Conservation (phyloP, 2,888 invertebrate species). For the Sinohyriopsis cumingii region DNA sequence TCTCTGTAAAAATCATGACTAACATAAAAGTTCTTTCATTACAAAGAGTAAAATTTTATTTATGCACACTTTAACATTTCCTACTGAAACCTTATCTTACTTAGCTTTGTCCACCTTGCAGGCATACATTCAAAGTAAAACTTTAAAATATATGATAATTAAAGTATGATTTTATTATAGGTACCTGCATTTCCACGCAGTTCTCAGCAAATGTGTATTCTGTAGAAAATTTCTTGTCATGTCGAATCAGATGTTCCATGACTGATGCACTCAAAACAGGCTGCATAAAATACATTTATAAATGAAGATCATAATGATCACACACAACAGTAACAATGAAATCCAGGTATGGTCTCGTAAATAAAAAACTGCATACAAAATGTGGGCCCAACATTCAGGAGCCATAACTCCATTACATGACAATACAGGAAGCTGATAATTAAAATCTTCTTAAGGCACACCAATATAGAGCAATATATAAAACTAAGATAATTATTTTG, state of each 20-base stretch:
- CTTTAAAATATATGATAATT: no score
- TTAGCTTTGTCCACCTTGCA: not conserved
- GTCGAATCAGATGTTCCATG: slow-evolving; percentile 77
- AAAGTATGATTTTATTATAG: no score
- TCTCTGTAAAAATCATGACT: slow-evolving; percentile 10
- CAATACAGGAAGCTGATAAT: no score
- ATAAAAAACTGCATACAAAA: not conserved
- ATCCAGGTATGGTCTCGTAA: not conserved
- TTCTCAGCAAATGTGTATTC: slow-evolving; percentile 84
- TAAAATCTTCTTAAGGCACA: no score
- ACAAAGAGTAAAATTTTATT: not conserved
- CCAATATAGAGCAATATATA: no score
- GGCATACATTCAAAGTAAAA: not conserved
- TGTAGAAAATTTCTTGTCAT: slow-evolving; percentile 76
- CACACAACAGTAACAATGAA: not conserved
- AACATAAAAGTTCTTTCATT: no score
- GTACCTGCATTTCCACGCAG: slow-evolving; percentile 81
- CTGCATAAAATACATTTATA: slow-evolving; percentile 45
- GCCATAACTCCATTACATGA: no score
- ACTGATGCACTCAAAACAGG: slow-evolving; percentile 82
- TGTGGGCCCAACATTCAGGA: no score
- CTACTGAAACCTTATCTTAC: no score
- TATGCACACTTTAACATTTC: no score
- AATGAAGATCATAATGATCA: not conserved
- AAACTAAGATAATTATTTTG: no score